phyloP scores from a whole-genome alignment of 2,888 invertebrate genomes.

The Hymenopus coronatus region DNA sequence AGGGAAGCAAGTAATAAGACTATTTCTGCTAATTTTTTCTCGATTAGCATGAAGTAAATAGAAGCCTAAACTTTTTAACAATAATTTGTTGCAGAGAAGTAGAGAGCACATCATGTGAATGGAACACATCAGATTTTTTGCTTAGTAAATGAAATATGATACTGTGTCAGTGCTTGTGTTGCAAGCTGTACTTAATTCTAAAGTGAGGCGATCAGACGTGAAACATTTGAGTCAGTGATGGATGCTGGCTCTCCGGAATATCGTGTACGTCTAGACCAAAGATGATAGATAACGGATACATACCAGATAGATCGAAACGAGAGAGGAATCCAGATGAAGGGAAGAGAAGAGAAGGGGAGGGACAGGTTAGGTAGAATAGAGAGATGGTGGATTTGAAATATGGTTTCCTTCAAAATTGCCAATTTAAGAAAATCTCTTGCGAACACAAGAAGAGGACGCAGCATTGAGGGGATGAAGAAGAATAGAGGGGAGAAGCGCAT shows the following conservation, averaged over 20 bases:
- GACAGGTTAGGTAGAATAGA: neutral
- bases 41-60: too few relatives aligned
- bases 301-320: neutral
- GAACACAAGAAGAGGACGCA: slow-evolving; percentile 22
- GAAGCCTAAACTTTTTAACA: too few relatives aligned
- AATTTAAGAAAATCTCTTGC: slow-evolving; percentile 35
- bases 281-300: neutral
- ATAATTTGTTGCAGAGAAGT: too few relatives aligned
- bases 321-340: neutral
- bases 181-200: neutral
- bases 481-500: neutral
- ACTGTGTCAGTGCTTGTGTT: neutral
- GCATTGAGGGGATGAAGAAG: neutral
- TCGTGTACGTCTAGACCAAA: neutral
- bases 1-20: too few relatives aligned
- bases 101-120: too few relatives aligned
- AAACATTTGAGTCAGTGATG: neutral
- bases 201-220: neutral
- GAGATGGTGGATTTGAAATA: slow-evolving; percentile 27
- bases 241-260: neutral
- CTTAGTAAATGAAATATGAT: too few relatives aligned
- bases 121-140: too few relatives aligned
- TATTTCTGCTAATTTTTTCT: too few relatives aligned
- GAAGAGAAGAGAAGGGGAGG: neutral
- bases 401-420: slow-evolving; percentile 35